phyloP scores from a whole-genome alignment of 2,888 invertebrate species.

The Epinotia ramella region DNA sequence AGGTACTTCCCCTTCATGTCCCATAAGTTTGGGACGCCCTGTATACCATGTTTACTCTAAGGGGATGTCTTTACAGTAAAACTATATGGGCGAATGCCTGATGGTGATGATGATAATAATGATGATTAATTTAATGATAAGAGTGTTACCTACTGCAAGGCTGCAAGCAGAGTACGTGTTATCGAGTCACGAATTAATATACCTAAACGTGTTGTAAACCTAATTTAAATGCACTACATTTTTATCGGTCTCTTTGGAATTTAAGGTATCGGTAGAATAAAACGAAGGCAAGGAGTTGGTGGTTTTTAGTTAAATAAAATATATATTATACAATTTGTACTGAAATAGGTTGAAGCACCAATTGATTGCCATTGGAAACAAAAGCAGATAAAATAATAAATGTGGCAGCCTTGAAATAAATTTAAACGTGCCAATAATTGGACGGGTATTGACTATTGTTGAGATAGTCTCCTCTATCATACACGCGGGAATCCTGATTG shows the following conservation, averaged over 20 bases:
- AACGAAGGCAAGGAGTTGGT: neutral
- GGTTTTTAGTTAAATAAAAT: neutral
- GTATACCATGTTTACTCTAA: no score
- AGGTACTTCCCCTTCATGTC: no score
- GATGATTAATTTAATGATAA: no score
- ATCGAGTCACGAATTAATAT: neutral
- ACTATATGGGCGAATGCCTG: no score
- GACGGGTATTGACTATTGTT: neutral
- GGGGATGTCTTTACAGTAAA: no score
- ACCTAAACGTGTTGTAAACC: neutral
- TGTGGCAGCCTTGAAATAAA: neutral
- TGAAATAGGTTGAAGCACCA: no score
- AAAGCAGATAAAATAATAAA: no score
- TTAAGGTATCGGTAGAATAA: neutral
- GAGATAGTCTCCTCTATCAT: neutral
- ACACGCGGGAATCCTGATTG: neutral
- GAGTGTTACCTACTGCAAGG: neutral
- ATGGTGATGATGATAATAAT: no score
- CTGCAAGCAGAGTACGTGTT: neutral
- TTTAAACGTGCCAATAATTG: neutral
- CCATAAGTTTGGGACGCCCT: no score
- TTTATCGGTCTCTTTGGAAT: neutral
- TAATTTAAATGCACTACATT: neutral
- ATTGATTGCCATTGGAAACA: no score
- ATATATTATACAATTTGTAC: no score